Evolutionary conservation across 2,888 invertebrate species (phyloP).

Genomic region (Cyclophora punctaria): DNA sequence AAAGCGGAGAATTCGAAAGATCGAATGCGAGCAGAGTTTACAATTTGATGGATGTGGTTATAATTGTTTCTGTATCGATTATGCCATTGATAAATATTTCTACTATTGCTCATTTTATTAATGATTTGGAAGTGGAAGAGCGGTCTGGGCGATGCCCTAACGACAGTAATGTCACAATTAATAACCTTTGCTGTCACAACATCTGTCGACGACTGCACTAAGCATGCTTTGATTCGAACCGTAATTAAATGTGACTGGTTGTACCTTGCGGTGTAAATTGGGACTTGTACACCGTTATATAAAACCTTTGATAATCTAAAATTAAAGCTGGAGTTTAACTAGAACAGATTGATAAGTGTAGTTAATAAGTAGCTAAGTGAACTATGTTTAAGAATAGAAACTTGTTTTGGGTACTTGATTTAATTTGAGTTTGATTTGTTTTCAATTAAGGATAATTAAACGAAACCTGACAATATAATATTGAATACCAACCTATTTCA

Average conservation of each 20-base stretch:
- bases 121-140: constrained; percentile 72
- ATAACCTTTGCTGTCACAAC: constrained; percentile 70
- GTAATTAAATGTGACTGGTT: constrained; percentile 47
- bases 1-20: constrained; percentile 33
- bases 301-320: too few relatives aligned
- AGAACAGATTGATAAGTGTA: constrained; percentile 10
- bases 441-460: too few relatives aligned
- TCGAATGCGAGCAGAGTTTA: constrained; percentile 50
- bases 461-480: too few relatives aligned
- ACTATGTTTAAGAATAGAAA: too few relatives aligned
- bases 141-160: constrained; percentile 56
- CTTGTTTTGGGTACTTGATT: too few relatives aligned
- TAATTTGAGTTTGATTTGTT: too few relatives aligned
- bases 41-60: constrained; percentile 74
- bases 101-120: constrained; percentile 75
- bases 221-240: constrained; percentile 45
- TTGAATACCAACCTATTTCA: too few relatives aligned
- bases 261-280: constrained; percentile 2
- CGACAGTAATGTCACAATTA: constrained; percentile 71
- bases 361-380: too few relatives aligned
- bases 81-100: constrained; percentile 75
- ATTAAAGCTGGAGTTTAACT: constrained; percentile 1
- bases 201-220: constrained; percentile 53
- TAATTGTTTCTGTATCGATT: constrained; percentile 76
- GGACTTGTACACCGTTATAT: too few relatives aligned